These are phyloP conservation scores for Darevskia mixta DNA, from an alignment of 2,797 vertebrate genomes.

Conservation along the genomic window DNA sequence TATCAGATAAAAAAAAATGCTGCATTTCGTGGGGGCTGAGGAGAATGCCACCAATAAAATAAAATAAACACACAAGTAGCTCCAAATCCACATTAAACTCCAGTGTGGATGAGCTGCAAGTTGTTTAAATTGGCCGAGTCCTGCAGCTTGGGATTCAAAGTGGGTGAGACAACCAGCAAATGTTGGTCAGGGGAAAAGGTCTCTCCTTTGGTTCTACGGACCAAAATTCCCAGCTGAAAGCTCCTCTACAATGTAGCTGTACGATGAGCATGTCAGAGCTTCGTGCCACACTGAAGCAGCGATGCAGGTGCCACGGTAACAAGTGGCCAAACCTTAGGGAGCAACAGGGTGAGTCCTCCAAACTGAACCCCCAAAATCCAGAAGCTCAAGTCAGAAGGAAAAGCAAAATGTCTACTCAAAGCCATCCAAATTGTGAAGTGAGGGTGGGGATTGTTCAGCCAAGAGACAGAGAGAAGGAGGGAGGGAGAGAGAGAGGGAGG, in stretches of 20 bases:
- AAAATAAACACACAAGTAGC: no score
- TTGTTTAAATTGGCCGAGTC: no score
- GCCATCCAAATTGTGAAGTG: not conserved
- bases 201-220: no score
- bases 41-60: no score
- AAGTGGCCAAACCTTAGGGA: not conserved
- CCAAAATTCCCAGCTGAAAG: not conserved
- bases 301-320: not conserved
- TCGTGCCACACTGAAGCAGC: not conserved
- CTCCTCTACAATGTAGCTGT: no score
- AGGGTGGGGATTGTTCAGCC: not conserved
- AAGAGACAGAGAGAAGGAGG: not conserved
- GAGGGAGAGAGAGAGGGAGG: not conserved
- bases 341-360: not conserved
- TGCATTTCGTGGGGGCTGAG: no score
- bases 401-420: accelerated
- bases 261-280: not conserved
- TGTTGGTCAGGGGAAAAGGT: not conserved
- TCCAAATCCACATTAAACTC: no score
- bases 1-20: no score
- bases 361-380: not conserved
- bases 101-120: not conserved
- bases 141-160: not conserved
- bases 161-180: not conserved
- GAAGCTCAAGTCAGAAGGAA: accelerated